Percentiles rank a stretch among this genome's conserved stretches.
Conservation (phyloP, 2,113 vertebrate genomes). For the Prochilodus magdalenae region DNA sequence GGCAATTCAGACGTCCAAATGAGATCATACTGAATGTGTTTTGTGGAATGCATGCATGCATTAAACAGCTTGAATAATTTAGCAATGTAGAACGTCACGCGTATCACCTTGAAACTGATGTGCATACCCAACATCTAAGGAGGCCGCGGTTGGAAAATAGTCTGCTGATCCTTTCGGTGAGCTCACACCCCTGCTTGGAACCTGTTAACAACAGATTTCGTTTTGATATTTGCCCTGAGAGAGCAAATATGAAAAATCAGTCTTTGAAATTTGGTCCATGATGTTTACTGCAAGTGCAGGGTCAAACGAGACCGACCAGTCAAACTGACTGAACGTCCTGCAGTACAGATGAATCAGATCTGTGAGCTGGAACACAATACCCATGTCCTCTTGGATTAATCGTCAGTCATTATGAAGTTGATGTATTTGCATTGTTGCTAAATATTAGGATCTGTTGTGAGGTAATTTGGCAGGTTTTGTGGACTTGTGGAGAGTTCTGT, state of each 20-base stretch:
- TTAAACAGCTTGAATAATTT: constrained; percentile 44
- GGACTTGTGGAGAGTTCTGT: too few species aligned
- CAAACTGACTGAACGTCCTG: neutral
- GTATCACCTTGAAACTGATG: constrained; percentile 29
- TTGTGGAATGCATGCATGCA: constrained; percentile 6
- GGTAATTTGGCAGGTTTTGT: too few species aligned
- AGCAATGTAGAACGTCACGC: constrained; percentile 11
- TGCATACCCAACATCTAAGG: constrained; percentile 6
- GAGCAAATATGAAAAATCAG: too few species aligned
- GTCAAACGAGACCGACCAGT: neutral
- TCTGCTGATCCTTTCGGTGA: constrained; percentile 2
- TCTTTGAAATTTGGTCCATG: too few species aligned
- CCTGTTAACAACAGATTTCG: constrained; percentile 8
- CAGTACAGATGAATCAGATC: neutral
- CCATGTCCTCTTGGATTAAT: too few species aligned
- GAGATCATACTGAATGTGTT: constrained; percentile 41
- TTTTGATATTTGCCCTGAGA: constrained; percentile 10
- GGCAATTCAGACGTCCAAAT: constrained; percentile 43
- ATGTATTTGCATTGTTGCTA: too few species aligned
- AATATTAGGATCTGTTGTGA: too few species aligned
- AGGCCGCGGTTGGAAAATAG: constrained; percentile 27
- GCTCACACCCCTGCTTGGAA: constrained; percentile 11
- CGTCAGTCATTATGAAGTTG: too few species aligned
- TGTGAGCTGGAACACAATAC: too few species aligned
- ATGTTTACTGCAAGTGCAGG: neutral